Conservation (phyloP, 2,797 vertebrate species). For the Carapus acus region DNA sequence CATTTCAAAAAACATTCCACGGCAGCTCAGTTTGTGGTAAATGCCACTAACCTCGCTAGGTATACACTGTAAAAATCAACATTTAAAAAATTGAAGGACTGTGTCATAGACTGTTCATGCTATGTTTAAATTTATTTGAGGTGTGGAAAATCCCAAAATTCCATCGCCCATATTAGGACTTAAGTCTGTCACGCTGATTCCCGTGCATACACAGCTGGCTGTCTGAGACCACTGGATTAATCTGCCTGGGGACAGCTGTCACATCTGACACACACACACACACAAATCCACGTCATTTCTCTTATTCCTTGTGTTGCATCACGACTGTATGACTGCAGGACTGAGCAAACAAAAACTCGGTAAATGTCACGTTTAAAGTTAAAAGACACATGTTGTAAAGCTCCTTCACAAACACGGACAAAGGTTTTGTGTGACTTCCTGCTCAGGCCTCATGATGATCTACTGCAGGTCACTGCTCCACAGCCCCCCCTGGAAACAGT, state of each 20-base stretch:
- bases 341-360: conserved; percentile 33
- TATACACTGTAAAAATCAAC: conserved; percentile 9
- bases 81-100: conserved; percentile 8
- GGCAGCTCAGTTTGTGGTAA: too few relatives aligned
- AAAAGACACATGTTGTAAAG: conserved; percentile 21
- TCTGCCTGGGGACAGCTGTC: conserved; percentile 57
- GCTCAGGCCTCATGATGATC: conserved; percentile 37
- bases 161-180: conserved; percentile 24
- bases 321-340: conserved; percentile 25
- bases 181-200: conserved; percentile 7
- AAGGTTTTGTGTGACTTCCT: conserved; percentile 38
- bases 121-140: conserved; percentile 30
- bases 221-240: conserved; percentile 57
- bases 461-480: conserved; percentile 44
- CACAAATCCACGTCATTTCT: conserved; percentile 24
- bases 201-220: conserved; percentile 55
- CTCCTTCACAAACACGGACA: conserved; percentile 46
- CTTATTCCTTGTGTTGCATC: conserved; percentile 26
- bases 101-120: conserved; percentile 35
- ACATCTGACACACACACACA: conserved; percentile 46
- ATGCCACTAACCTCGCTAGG: too few relatives aligned
- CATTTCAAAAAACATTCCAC: too few relatives aligned
- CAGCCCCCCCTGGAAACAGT: conserved; percentile 53
- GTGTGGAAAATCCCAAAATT: conserved; percentile 30
- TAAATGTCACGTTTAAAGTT: conserved; percentile 22